phyloP scores from a whole-genome alignment of 2,797 vertebrate species.

The Lacerta viridis region DNA sequence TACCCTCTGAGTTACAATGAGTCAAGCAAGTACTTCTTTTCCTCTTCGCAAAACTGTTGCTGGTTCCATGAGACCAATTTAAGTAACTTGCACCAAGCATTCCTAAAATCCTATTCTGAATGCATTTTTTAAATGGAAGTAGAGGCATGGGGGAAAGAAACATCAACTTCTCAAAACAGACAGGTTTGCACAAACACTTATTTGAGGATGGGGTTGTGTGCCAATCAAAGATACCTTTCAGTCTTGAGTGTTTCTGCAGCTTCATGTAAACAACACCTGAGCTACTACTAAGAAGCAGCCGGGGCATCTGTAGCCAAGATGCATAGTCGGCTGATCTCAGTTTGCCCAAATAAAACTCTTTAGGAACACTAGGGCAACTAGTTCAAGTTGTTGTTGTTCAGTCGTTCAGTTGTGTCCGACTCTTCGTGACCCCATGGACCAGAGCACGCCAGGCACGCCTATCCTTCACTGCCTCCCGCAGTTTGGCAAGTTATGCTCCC shows the following conservation, averaged over 20 bases:
- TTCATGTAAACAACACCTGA: background rate
- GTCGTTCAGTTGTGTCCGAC: no score
- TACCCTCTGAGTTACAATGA: rapidly evolving
- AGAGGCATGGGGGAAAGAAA: background rate
- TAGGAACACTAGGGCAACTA: background rate
- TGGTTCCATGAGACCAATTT: background rate
- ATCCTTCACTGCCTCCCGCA: no score
- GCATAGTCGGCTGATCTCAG: background rate
- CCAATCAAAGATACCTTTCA: background rate
- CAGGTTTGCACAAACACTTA: background rate
- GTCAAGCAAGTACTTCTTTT: background rate
- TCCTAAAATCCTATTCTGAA: background rate
- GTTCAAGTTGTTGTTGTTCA: background rate
- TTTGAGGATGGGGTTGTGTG: background rate
- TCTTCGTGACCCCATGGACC: no score
- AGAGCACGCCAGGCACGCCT: no score
- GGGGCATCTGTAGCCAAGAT: background rate
- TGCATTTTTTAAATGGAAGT: background rate
- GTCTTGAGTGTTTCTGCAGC: background rate
- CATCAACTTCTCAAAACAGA: background rate
- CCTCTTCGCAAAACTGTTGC: background rate
- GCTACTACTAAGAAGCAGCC: background rate
- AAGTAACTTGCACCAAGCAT: background rate
- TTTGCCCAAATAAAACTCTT: background rate
- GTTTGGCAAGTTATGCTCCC: background rate